A percentile compares a stretch with the other conserved stretches of the same genome.
These are phyloP conservation scores for Halcyon senegalensis DNA, from an alignment of 2,113 vertebrate species.

Conservation along the genomic window DNA sequence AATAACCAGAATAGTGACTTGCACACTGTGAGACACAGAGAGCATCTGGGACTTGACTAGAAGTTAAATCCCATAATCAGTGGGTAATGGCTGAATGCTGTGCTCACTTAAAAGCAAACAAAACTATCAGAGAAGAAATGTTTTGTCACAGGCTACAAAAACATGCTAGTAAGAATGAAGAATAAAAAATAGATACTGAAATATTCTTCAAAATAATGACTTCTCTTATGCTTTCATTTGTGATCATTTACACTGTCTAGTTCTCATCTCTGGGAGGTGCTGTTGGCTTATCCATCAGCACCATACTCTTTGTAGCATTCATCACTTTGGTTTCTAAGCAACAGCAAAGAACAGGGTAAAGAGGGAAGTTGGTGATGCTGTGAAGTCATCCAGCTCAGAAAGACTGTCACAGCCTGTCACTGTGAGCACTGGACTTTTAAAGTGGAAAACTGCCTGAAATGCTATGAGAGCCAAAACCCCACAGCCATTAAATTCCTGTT, in stretches of 20 bases:
- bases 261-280: constrained; percentile 56
- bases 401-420: background rate
- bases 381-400: constrained; percentile 8
- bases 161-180: background rate
- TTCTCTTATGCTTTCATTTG: background rate
- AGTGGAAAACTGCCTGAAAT: background rate
- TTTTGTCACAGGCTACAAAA: background rate
- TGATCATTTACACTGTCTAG: background rate
- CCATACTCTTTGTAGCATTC: background rate
- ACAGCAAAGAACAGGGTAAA: background rate
- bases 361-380: background rate
- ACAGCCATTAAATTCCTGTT: background rate
- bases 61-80: background rate
- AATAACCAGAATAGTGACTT: constrained; percentile 1
- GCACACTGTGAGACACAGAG: background rate
- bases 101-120: background rate
- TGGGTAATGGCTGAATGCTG: background rate
- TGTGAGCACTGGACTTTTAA: background rate
- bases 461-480: background rate
- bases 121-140: background rate
- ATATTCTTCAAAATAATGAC: background rate
- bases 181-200: background rate
- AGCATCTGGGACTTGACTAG: background rate
- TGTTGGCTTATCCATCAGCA: constrained; percentile 19
- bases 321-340: constrained; percentile 40